phyloP scores from a whole-genome alignment of 2,888 invertebrate genomes.

The Caenorhabditis sinica region DNA sequence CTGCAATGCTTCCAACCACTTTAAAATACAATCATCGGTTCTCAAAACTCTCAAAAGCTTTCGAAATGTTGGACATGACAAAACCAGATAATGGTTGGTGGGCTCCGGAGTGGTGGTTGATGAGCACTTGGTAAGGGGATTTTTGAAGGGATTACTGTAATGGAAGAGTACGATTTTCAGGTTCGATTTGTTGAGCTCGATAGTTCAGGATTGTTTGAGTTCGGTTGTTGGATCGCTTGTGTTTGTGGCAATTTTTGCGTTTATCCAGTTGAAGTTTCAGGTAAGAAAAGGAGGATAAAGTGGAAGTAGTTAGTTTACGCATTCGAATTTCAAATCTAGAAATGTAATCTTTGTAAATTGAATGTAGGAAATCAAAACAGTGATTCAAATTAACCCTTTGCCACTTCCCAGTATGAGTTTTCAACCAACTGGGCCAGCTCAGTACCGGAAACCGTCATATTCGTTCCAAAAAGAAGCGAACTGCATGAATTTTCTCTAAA shows the following conservation, averaged over 20 bases:
- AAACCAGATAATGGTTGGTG: slow-evolving; percentile 75
- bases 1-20: slow-evolving; percentile 79
- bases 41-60: slow-evolving; percentile 74
- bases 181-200: slow-evolving; percentile 81
- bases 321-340: too few species aligned
- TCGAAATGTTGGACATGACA: slow-evolving; percentile 73
- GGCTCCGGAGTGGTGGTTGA: slow-evolving; percentile 81
- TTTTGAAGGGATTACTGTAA: not conserved
- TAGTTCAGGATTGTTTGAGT: slow-evolving; percentile 80
- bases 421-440: too few species aligned
- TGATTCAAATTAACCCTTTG: too few species aligned
- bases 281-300: slow-evolving; percentile 13
- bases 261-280: slow-evolving; percentile 74
- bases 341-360: too few species aligned
- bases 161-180: slow-evolving; percentile 22
- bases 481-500: too few species aligned
- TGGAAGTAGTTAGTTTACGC: too few species aligned
- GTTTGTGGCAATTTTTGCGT: slow-evolving; percentile 81
- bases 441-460: too few species aligned
- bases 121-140: slow-evolving; percentile 74
- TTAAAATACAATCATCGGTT: slow-evolving; percentile 80
- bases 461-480: too few species aligned
- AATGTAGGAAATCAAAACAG: too few species aligned
- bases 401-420: too few species aligned
- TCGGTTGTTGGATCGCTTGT: slow-evolving; percentile 78